Evolutionary conservation across 2,113 vertebrate species (phyloP).

Genomic region (Dendropsophus ebraccatus): DNA sequence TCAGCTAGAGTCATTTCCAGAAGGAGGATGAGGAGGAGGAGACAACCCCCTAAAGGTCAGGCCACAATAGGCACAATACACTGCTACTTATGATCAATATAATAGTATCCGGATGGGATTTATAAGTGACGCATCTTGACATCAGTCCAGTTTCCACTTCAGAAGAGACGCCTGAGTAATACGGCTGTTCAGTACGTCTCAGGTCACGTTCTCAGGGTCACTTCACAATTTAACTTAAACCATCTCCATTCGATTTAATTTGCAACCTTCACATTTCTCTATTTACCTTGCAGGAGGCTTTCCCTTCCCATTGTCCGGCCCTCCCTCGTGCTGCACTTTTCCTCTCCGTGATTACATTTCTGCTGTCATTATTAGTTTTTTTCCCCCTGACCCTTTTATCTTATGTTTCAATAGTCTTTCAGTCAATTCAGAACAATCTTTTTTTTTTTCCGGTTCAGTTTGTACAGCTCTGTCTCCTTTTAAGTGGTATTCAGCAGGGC

Average conservation of each 20-base stretch:
- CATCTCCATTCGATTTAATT: slow-evolving; percentile 16
- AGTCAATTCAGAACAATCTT: not conserved
- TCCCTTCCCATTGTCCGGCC: not conserved
- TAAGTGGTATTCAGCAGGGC: slow-evolving; percentile 1
- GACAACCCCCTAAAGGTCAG: too few relatives aligned
- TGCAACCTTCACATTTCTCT: not conserved
- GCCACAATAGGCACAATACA: too few relatives aligned
- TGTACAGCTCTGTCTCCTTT: slow-evolving; percentile 25
- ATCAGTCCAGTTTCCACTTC: not conserved
- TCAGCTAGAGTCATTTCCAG: too few relatives aligned
- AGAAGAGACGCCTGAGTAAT: not conserved
- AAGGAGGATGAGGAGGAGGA: too few relatives aligned
- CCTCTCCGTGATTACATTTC: not conserved
- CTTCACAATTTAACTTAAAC: not conserved
- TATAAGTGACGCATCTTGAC: not conserved
- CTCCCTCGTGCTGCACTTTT: not conserved
- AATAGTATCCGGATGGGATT: too few relatives aligned
- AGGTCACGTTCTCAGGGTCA: not conserved
- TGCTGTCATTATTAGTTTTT: not conserved
- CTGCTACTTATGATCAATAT: too few relatives aligned
- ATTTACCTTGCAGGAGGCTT: not conserved
- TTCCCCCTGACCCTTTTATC: slow-evolving; percentile 34
- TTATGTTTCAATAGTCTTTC: slow-evolving; percentile 37
- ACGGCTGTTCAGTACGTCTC: not conserved
- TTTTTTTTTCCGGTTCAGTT: not conserved